Evolutionary conservation across 2,888 invertebrate genomes (phyloP).

Genomic region (Caenorhabditis plicata): DNA sequence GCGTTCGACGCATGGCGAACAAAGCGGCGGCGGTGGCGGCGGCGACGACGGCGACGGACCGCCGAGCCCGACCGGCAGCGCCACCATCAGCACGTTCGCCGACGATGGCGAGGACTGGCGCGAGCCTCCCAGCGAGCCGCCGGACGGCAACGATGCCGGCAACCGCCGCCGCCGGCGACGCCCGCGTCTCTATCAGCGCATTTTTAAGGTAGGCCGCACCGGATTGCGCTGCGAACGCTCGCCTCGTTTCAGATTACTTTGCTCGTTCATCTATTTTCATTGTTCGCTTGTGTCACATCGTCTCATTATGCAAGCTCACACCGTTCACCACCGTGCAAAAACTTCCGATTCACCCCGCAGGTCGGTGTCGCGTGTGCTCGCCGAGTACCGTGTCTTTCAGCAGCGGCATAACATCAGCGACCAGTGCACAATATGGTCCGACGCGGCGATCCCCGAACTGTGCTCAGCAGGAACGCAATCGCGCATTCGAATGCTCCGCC

Average conservation of each 20-base stretch:
- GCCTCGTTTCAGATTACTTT: constrained; percentile 16
- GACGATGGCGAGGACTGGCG: background rate
- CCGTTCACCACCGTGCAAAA: constrained; percentile 1
- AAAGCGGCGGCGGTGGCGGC: background rate
- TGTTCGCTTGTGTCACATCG: constrained; percentile 31
- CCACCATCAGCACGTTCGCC: background rate
- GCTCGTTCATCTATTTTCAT: constrained; percentile 20
- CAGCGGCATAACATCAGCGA: constrained; percentile 1
- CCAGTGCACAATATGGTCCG: constrained; percentile 23
- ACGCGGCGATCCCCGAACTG: constrained; percentile 23
- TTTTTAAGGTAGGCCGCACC: too few relatives aligned
- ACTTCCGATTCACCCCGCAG: background rate
- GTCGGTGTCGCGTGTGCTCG: too few relatives aligned
- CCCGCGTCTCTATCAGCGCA: too few relatives aligned
- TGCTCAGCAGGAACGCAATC: constrained; percentile 31
- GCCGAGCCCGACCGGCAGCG: too few relatives aligned
- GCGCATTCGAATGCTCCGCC: constrained; percentile 21
- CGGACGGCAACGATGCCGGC: background rate
- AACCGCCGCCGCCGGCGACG: constrained; percentile 1
- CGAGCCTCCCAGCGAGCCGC: too few relatives aligned
- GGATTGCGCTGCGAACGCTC: too few relatives aligned
- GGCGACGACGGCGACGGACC: background rate
- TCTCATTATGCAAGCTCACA: background rate
- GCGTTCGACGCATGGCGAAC: too few relatives aligned
- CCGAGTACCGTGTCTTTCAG: constrained; percentile 10